Conservation (phyloP, 2,797 vertebrate species). For the Pipistrellus nathusii region DNA sequence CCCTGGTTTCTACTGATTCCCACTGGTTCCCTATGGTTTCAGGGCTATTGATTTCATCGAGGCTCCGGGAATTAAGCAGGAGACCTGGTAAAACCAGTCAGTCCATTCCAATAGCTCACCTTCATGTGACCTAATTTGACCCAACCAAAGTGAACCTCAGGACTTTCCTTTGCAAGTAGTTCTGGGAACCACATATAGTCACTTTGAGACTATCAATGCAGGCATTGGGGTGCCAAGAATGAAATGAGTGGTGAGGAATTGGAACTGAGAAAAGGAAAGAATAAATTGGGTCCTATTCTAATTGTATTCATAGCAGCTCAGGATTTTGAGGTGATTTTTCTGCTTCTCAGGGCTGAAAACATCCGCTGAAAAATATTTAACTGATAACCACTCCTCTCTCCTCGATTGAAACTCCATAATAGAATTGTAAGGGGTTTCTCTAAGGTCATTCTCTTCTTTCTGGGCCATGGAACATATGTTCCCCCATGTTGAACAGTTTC, state of each 20-base stretch:
- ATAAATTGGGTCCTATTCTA: background rate
- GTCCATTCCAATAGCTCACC: background rate
- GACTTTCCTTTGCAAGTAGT: background rate
- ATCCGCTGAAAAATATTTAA: slow-evolving; percentile 11
- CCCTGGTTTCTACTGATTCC: background rate
- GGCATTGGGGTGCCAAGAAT: background rate
- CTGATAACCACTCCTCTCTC: background rate
- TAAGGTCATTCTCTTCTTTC: background rate
- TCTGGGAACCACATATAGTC: background rate
- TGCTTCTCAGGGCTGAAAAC: background rate
- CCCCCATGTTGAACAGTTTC: background rate
- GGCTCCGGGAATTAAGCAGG: background rate
- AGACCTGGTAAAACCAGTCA: background rate
- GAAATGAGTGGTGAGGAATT: background rate
- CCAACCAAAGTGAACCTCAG: background rate
- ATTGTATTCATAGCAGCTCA: background rate
- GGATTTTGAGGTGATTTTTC: slow-evolving; percentile 29
- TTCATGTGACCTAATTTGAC: background rate
- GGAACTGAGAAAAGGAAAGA: slow-evolving; percentile 1
- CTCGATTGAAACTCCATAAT: background rate
- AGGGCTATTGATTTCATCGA: background rate
- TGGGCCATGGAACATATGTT: background rate
- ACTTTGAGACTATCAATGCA: background rate
- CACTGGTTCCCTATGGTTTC: background rate
- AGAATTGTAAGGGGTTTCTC: background rate